phyloP scores from a whole-genome alignment of 2,888 invertebrate species.

The Drosophila limbata region DNA sequence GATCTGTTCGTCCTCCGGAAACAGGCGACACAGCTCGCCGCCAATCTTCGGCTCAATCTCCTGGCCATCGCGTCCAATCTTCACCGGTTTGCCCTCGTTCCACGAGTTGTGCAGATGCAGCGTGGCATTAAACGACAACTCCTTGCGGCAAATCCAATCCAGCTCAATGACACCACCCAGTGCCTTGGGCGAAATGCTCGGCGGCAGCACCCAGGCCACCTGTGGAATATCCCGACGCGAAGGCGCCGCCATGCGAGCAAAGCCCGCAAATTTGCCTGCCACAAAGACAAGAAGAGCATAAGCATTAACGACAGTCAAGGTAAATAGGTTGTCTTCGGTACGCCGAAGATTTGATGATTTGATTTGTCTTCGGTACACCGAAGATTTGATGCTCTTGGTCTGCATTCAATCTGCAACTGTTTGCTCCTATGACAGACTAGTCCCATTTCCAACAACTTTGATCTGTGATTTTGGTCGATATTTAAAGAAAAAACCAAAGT shows the following conservation, averaged over 20 bases:
- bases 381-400: neutral
- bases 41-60: constrained; percentile 98
- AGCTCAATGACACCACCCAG: constrained; percentile 98
- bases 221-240: constrained; percentile 95
- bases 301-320: neutral
- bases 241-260: constrained; percentile 95
- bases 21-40: constrained; percentile 95
- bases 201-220: constrained; percentile 97
- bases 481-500: too few species aligned
- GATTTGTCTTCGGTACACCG: neutral
- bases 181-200: constrained; percentile 95
- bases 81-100: constrained; percentile 99
- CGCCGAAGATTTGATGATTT: too few species aligned
- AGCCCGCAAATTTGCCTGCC: constrained; percentile 94
- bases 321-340: neutral
- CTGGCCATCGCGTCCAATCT: constrained; percentile 99
- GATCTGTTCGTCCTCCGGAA: constrained; percentile 96
- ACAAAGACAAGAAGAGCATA: neutral
- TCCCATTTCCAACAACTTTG: too few species aligned
- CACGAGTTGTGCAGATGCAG: constrained; percentile 97
- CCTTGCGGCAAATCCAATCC: constrained; percentile 98
- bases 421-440: too few species aligned
- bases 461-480: too few species aligned
- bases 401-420: neutral
- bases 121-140: constrained; percentile 96